Base-by-base conservation (phyloP, 1,140 invertebrate genomes). In the Drosophila pectinifera region DNA sequence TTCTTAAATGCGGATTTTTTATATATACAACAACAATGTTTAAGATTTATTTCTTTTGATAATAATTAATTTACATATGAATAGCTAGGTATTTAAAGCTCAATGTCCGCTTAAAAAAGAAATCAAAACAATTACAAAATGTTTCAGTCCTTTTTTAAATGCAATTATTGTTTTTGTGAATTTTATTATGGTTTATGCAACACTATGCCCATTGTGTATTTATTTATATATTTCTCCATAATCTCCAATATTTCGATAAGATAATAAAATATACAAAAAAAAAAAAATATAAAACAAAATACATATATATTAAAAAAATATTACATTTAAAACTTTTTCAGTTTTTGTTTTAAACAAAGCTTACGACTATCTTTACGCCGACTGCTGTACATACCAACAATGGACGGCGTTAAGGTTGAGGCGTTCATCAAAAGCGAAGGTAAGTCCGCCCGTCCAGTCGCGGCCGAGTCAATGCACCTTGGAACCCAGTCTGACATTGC, bases 401-500 rank as follows among this genome's bases (percentile, higher is more conserved):
- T 77, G 74, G 73, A 77, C 49, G 53, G 54, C 53, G 64, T 77
- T 78, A 77, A 88, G 85, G 90, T 78, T 89, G 89, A 80, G 81
- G 76, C 73, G 69, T 90, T 76, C 70, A 84, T 90, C 64, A 91
- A 91, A 81, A 73, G 74, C 64, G 90, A 91, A 91, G 90, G 90
- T 91, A 38, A 57, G 65, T 70, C 49, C 39, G 26, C n/a, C 39
- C 42, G 42, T 46, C 41, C 39, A 26, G 41, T 46, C 64, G 20
- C 41, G 11, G 49, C 20, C 59, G 70, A 89, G 67, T 39, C 43
- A 63, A 48, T 36, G 53, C 78, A 74, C 75, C 75, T 82, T 67
- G 78, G 49, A 72, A 39, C 53, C 51, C 20, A 59, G 46, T 24
- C 26, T 42, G 38, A 53, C 39, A 59, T 49, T 57, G 38, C 31